A percentile compares a stretch with the other conserved stretches of the same genome.
Evolutionary conservation across 2,113 vertebrate genomes (phyloP).

Genomic region (Taxidea taxus): DNA sequence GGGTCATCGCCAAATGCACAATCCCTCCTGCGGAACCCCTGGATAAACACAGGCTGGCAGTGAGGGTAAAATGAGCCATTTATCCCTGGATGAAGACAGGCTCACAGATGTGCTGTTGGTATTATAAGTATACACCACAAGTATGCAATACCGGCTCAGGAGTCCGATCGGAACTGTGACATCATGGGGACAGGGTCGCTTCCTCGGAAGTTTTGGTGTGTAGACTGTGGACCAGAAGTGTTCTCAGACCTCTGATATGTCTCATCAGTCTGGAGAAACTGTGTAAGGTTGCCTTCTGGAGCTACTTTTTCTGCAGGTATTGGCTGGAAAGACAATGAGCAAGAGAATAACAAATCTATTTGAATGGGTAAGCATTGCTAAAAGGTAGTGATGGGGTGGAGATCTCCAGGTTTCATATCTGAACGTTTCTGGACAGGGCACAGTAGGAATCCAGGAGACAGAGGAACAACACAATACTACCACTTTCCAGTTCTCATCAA

Average conservation of each 20-base stretch:
- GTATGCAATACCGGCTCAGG: rapidly evolving
- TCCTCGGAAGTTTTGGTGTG: not conserved
- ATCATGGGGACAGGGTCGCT: rapidly evolving
- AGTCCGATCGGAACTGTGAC: rapidly evolving
- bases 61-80: rapidly evolving
- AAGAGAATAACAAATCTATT: not conserved
- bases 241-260: not conserved
- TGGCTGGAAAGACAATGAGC: not conserved
- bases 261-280: not conserved
- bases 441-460: not conserved
- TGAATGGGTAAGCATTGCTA: not conserved
- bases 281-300: not conserved
- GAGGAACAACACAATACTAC: not conserved
- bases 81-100: not conserved
- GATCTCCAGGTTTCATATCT: not conserved
- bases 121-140: rapidly evolving
- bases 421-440: not conserved
- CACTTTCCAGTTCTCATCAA: not conserved
- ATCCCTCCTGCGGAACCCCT: not conserved
- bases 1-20: rapidly evolving
- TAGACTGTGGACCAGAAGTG: too few relatives aligned
- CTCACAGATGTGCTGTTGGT: not conserved
- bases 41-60: not conserved
- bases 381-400: rapidly evolving
- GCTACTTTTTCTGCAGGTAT: not conserved